Conservation (phyloP, 2,888 invertebrate species). For the Lepidochrysops patricia region DNA sequence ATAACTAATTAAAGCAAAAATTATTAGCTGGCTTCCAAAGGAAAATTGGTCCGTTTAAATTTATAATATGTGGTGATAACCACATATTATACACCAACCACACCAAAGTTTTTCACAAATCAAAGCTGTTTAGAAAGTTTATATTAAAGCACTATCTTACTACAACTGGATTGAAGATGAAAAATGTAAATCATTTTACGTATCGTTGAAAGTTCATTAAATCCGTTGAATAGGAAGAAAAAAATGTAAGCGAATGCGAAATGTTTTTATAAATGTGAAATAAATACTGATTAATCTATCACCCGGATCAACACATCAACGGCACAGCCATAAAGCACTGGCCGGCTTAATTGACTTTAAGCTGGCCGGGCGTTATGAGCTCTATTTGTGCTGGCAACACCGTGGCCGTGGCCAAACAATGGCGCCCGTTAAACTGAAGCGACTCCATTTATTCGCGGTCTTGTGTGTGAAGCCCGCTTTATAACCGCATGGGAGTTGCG, state of each 20-base stretch:
- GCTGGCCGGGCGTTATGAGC: slow-evolving; percentile 50
- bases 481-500: not conserved
- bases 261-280: too few relatives aligned
- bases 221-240: too few relatives aligned
- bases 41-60: too few relatives aligned
- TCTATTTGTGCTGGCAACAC: slow-evolving; percentile 45
- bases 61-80: too few relatives aligned
- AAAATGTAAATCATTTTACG: too few relatives aligned
- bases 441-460: slow-evolving; percentile 34
- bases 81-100: too few relatives aligned
- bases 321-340: slow-evolving; percentile 33
- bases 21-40: too few relatives aligned
- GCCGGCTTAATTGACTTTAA: slow-evolving; percentile 53
- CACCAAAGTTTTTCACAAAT: too few relatives aligned
- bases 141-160: not conserved
- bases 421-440: slow-evolving; percentile 32
- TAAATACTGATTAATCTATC: not conserved
- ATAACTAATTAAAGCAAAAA: too few relatives aligned
- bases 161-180: not conserved
- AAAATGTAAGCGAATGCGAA: too few relatives aligned
- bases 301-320: not conserved
- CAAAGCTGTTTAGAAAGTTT: not conserved
- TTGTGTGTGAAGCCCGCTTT: slow-evolving; percentile 11
- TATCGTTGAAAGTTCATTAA: too few relatives aligned
- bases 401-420: slow-evolving; percentile 38